Conservation (phyloP, 2,113 vertebrate species). For the Chlamydotis undulata region DNA sequence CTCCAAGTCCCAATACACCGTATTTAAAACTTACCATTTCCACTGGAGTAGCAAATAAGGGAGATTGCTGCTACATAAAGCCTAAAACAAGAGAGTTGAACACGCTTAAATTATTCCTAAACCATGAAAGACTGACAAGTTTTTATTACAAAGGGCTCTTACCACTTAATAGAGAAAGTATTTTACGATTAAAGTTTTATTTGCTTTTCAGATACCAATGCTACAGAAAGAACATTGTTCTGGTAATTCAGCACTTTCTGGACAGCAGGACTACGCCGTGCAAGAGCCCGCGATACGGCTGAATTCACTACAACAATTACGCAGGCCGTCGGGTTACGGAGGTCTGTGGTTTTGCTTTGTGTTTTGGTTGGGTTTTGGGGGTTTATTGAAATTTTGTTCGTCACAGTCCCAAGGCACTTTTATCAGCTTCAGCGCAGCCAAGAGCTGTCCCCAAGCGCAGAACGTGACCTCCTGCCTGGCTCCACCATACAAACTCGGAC, state of each 20-base stretch:
- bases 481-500: background rate
- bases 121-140: background rate
- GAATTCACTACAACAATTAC: too few species aligned
- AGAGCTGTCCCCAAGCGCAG: background rate
- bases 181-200: background rate
- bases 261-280: background rate
- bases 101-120: background rate
- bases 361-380: background rate
- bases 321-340: rapidly evolving
- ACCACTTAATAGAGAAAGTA: background rate
- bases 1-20: background rate
- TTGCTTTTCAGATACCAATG: background rate
- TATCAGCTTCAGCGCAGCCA: background rate
- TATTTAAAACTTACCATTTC: background rate
- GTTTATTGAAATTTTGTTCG: background rate
- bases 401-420: background rate
- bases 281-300: background rate
- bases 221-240: background rate
- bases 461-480: background rate
- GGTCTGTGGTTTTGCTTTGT: too few species aligned
- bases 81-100: background rate
- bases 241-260: background rate
- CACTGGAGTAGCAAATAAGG: background rate
- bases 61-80: background rate
- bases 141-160: background rate